Base-by-base conservation (phyloP, 2,888 invertebrate species). In the Eurytoma adleriae region DNA sequence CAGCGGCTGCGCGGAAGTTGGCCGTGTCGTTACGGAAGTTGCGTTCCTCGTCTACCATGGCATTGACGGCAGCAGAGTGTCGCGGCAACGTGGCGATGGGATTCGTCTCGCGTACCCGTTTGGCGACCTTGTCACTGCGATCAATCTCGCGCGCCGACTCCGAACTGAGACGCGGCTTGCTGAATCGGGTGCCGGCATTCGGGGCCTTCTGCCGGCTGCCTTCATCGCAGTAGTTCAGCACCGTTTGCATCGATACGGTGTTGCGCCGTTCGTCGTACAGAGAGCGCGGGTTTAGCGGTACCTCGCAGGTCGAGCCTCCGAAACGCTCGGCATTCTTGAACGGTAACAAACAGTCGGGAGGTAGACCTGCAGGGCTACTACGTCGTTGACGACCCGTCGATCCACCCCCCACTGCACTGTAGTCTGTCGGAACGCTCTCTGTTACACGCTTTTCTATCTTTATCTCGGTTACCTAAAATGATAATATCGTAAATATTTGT, bases 71-170 rank as follows among this genome's bases (percentile, higher is more conserved):
- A 0, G 85, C 83, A 3, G 87, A 84, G 77, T 88, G 86, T 69
- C 90, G 85, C 0, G 90, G 90, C 50, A 90, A 72, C 1, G 90
- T 90, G 0, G 90, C 90, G 10, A 90, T 90, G 0, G 90, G 90
- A 82, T 90, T 89, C 14, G 86, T 88, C 50, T 87, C 87, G 48
- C 86, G 86, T 7, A 83, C 83, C 1, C 85, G 67, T 14, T 81
- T 81, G 12, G 82, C 68, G 5, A 57, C 5, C 2, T 84, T 86
- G 12, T 88, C 89, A 12, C 86, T 87, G 10, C 79, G 83, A 78
- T 87, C 86, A 40, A 88, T 87, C 0, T 88, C 87, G 40, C 89
- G 89, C 48, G 90, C 90, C 2, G 90, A 90, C 67, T 90, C 90
- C 3, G 90, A 90, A 54, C 89, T 90, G 73, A 90, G 88, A n/a